phyloP scores from a whole-genome alignment of 2,888 invertebrate species.

The Eilema caniola region DNA sequence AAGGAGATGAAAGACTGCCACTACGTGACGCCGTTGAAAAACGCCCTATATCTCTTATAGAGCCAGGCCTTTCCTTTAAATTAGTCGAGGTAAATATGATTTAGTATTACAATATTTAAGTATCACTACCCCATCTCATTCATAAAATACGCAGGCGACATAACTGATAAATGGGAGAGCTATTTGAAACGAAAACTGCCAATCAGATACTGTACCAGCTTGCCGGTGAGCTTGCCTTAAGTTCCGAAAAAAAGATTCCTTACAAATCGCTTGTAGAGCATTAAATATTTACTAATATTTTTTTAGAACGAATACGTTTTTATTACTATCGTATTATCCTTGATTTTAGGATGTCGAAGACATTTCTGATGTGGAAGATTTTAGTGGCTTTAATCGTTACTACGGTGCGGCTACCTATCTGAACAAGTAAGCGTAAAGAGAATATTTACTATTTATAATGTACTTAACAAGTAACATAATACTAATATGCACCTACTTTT shows the following conservation, averaged over 20 bases:
- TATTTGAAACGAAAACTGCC: no score
- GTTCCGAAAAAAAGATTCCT: not conserved
- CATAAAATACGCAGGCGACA: no score
- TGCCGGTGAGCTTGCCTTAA: not conserved
- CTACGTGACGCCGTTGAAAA: conserved; percentile 91
- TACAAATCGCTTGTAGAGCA: not conserved
- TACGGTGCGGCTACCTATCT: conserved; percentile 81
- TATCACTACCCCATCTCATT: no score
- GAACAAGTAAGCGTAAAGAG: conserved; percentile 68
- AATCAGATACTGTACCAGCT: not conserved
- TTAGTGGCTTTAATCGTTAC: conserved; percentile 65
- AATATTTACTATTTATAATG: not conserved
- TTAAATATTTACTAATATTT: not conserved
- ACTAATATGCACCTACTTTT: not conserved
- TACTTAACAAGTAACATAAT: not conserved
- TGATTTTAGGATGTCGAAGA: conserved; percentile 65
- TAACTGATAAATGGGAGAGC: no score
- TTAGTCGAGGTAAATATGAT: conserved; percentile 61
- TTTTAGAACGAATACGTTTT: not conserved
- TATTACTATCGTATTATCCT: not conserved
- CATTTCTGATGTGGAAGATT: conserved; percentile 40
- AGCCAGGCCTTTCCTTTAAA: conserved; percentile 65
- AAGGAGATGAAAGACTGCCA: conserved; percentile 84
- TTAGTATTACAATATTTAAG: not conserved
- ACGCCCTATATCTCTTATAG: conserved; percentile 78